phyloP scores from a whole-genome alignment of 2,113 vertebrate species.

The Colossoma macropomum region DNA sequence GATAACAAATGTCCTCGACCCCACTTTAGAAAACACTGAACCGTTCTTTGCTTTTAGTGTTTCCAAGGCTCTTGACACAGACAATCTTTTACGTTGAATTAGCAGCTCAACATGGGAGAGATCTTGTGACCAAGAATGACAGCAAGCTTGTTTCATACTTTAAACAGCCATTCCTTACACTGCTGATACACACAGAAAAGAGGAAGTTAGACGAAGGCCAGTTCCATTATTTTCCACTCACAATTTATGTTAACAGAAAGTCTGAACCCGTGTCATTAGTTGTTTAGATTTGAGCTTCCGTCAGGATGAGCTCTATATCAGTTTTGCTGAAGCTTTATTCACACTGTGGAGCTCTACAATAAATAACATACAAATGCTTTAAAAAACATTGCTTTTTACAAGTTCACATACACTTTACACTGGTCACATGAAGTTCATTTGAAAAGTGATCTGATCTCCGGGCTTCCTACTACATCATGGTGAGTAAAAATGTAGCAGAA shows the following conservation, averaged over 20 bases:
- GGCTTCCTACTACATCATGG: not conserved
- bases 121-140: not conserved
- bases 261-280: not conserved
- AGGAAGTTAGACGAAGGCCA: not conserved
- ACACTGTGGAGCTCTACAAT: not conserved
- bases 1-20: slow-evolving; percentile 11
- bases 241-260: not conserved
- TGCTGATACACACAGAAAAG: not conserved
- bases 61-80: not conserved
- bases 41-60: not conserved
- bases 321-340: not conserved
- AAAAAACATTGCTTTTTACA: not conserved
- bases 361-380: not conserved
- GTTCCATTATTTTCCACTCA: not conserved
- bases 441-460: not conserved
- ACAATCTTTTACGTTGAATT: not conserved
- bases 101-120: not conserved
- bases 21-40: slow-evolving; percentile 12
- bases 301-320: not conserved
- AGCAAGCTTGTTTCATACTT: not conserved
- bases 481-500: not conserved
- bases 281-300: not conserved
- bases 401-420: not conserved
- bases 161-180: not conserved
- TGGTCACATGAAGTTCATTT: no score